Conservation (phyloP, 2,888 invertebrate species). For the Micoletzkya japonica region DNA sequence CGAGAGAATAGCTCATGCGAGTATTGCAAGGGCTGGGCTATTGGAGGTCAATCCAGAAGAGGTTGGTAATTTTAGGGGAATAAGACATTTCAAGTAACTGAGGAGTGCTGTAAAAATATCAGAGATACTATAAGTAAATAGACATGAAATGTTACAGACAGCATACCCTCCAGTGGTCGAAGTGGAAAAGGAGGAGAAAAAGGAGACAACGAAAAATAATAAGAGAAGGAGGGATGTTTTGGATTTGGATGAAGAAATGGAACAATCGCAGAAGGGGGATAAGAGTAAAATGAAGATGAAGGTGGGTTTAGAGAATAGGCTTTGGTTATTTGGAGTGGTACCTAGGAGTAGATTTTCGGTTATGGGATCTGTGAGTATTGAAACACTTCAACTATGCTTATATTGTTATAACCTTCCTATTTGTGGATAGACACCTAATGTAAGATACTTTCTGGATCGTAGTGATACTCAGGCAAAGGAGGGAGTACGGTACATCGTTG, state of each 20-base stretch:
- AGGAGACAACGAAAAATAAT: background rate
- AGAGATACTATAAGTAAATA: no score
- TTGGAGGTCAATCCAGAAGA: no score
- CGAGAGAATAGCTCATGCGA: conserved; percentile 43
- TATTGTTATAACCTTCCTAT: no score
- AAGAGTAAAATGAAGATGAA: background rate
- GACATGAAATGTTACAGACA: no score
- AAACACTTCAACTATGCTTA: no score
- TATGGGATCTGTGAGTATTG: background rate
- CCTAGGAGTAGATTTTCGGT: no score
- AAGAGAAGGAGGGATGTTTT: conserved; percentile 6
- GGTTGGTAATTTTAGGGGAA: no score
- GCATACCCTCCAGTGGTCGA: no score
- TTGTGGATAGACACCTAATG: no score
- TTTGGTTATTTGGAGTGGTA: background rate
- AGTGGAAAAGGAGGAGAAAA: background rate
- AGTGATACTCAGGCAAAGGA: background rate
- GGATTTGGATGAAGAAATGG: background rate
- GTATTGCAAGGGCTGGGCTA: conserved; percentile 36
- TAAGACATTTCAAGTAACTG: background rate
- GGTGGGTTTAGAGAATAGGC: background rate
- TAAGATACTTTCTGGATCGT: background rate
- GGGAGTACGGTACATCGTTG: background rate
- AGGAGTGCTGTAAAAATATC: no score
- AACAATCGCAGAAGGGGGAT: background rate